Evolutionary conservation across 2,888 invertebrate genomes (phyloP), one percentile per base, ranked within the genome.

Genomic region (Pandemis cinnamomeana): DNA sequence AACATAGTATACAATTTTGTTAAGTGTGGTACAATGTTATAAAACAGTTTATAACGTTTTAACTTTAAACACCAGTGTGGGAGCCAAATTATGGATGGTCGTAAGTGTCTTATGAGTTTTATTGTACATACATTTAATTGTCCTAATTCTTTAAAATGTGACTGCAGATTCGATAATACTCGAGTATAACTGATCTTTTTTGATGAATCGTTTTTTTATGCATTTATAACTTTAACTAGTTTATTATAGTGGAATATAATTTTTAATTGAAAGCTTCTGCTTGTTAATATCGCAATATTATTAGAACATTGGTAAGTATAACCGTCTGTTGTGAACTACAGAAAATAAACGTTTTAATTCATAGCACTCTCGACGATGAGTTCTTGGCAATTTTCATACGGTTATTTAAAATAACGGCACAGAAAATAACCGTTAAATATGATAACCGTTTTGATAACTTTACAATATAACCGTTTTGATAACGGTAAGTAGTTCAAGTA

Each of bases 131-230:
- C 13, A 53, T 2, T 5, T n/a, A 0, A 53, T 7, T n/a, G 15
- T 62, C 42, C 11, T 62, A 42, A 42, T 61, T 2, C 41, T 13
- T 41, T 10, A 11, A 62, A 44, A 62, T 10, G 15, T n/a, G 62
- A 62, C 62, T 62, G 62, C 42, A 44, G 7, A 55, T 55, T 20
- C 44, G 15, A 62, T 55, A 62, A 62, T 62, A 62, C 62, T 62
- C 62, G 42, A 42, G 15, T 44, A 7, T 1, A 15, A 41, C 42
- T 62, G 5, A 42, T 62, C 15, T 44, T 62, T 20, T 62, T 62
- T 8, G 42, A 62, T 15, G 62, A 20, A 44, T 15, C 51, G 20
- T 62, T 62, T 64, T 46, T 44, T 20, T 64, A 64, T 1, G 63
- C 42, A 62, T 62, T 64, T 64, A 46, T 46, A 64, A 44, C 11